These are phyloP conservation scores for Agrenia bidenticulata DNA, from an alignment of 2,888 invertebrate genomes.

Conservation along the genomic window DNA sequence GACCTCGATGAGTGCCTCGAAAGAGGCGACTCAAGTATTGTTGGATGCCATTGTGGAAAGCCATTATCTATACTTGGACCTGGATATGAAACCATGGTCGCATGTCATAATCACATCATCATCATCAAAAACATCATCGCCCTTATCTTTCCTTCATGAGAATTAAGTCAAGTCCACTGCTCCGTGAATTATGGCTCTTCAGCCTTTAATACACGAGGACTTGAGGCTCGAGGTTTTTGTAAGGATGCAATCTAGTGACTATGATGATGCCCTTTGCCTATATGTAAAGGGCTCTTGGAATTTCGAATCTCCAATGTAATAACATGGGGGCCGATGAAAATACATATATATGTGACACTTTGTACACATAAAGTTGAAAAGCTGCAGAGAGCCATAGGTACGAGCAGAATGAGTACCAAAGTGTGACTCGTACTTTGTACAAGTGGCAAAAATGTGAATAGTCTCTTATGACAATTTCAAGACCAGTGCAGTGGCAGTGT, in stretches of 20 bases:
- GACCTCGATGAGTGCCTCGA: slow-evolving; percentile 12
- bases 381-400: too few relatives aligned
- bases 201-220: slow-evolving; percentile 1
- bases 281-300: too few relatives aligned
- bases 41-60: slow-evolving; percentile 2
- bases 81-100: background rate
- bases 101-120: background rate
- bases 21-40: slow-evolving; percentile 14
- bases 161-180: slow-evolving; percentile 50
- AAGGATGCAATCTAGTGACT: too few relatives aligned
- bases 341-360: too few relatives aligned
- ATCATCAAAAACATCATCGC: slow-evolving; percentile 4
- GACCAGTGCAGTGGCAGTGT: too few relatives aligned
- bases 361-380: too few relatives aligned
- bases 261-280: too few relatives aligned
- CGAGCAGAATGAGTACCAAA: too few relatives aligned
- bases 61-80: background rate
- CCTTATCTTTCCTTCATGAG: background rate
- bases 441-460: slow-evolving; percentile 16
- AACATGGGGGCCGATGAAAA: too few relatives aligned
- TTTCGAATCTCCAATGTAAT: too few relatives aligned
- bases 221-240: slow-evolving; percentile 5
- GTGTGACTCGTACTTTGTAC: background rate
- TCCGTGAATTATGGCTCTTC: slow-evolving; percentile 48
- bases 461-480: slow-evolving; percentile 13